These are phyloP conservation scores for Phymorhynchus buccinoides DNA, from an alignment of 1,140 invertebrate genomes.

Conservation along the genomic window DNA sequence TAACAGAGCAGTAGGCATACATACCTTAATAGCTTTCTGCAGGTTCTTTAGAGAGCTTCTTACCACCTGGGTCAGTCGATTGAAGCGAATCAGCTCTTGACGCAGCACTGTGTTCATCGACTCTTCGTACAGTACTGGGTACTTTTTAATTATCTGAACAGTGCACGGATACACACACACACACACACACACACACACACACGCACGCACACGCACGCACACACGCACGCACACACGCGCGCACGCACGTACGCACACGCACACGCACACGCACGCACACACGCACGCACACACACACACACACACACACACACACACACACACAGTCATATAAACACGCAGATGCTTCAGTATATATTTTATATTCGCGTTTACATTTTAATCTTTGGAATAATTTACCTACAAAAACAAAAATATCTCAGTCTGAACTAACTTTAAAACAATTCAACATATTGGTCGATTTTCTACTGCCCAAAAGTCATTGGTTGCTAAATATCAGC, in stretches of 20 bases:
- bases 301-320: neutral
- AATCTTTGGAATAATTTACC: no score
- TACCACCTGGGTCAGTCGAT: constrained; percentile 68
- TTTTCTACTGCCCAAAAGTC: no score
- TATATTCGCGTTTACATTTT: no score
- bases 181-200: no score
- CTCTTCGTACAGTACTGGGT: constrained; percentile 72
- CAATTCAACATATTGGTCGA: no score
- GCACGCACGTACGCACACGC: constrained; percentile 16
- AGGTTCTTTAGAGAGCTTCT: constrained; percentile 67
- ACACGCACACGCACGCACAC: neutral
- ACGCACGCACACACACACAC: neutral
- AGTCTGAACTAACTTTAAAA: no score
- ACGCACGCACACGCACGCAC: neutral
- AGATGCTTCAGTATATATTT: no score
- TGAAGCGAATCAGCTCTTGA: constrained; percentile 73
- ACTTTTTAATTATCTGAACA: constrained; percentile 69
- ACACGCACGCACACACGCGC: neutral
- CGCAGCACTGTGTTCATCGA: constrained; percentile 74
- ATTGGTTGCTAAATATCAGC: no score
- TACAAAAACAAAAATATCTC: no score
- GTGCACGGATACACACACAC: neutral
- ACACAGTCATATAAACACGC: constrained; percentile 11
- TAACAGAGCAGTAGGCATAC: neutral
- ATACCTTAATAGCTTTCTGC: constrained; percentile 71